Evolutionary conservation across 2,797 vertebrate genomes (phyloP).

Genomic region (Echiichthys vipera): DNA sequence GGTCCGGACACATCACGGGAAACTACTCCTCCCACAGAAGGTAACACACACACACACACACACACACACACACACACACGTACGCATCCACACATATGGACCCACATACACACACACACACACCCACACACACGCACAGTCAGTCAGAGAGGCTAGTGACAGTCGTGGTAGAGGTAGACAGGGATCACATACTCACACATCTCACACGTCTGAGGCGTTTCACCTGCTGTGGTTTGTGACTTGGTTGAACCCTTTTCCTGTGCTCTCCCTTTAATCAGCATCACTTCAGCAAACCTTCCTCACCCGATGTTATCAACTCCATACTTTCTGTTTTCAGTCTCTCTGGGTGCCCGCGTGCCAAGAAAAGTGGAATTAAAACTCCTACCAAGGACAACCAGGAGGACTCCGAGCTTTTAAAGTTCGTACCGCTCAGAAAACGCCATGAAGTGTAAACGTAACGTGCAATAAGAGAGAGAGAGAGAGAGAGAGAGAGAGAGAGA

Average conservation of each 20-base stretch:
- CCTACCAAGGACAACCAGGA: slow-evolving; percentile 99
- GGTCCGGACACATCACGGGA: slow-evolving; percentile 98
- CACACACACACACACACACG: slow-evolving; percentile 17
- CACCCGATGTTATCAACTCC: slow-evolving; percentile 87
- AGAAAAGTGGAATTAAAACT: slow-evolving; percentile 99
- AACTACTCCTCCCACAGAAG: slow-evolving; percentile 98
- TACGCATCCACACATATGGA: slow-evolving; percentile 12
- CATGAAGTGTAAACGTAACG: slow-evolving; percentile 81
- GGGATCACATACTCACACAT: slow-evolving; percentile 74
- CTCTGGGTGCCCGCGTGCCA: slow-evolving; percentile 99
- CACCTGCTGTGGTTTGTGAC: slow-evolving; percentile 62
- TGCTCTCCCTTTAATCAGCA: slow-evolving; percentile 71
- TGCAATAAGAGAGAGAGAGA: slow-evolving; percentile 55
- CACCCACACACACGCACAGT: slow-evolving; percentile 52
- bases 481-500: slow-evolving; percentile 39
- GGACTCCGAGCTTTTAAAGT: slow-evolving; percentile 99
- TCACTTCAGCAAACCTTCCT: slow-evolving; percentile 70
- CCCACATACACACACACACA: slow-evolving; percentile 27
- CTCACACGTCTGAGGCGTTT: slow-evolving; percentile 64
- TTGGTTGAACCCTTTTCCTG: slow-evolving; percentile 64
- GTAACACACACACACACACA: slow-evolving; percentile 75
- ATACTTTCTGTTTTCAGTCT: slow-evolving; percentile 94
- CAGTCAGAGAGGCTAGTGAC: slow-evolving; percentile 81
- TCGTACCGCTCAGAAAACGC: slow-evolving; percentile 88
- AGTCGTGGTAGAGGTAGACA: slow-evolving; percentile 79